These are phyloP conservation scores for Caenorhabditis parvicauda DNA, from an alignment of 2,888 invertebrate species.

Conservation along the genomic window DNA sequence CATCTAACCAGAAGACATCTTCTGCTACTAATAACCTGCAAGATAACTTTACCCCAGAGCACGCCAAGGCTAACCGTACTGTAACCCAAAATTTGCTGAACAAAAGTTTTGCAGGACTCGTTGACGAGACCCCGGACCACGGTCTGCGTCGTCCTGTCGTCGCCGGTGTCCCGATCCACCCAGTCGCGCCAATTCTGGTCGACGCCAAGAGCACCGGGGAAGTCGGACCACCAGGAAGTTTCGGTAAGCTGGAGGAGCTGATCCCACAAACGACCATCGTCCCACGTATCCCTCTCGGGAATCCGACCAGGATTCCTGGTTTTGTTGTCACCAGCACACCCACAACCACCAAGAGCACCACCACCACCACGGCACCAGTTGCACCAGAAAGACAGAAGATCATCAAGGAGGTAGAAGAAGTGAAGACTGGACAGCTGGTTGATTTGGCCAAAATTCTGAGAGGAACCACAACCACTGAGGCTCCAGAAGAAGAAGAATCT, in stretches of 20 bases:
- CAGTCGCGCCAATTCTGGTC: constrained; percentile 25
- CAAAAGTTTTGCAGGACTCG: too few species aligned
- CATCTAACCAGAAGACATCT: too few species aligned
- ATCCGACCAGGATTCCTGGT: constrained; percentile 17
- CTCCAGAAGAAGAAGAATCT: constrained; percentile 6
- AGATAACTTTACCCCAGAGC: too few species aligned
- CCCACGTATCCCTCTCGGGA: constrained; percentile 14
- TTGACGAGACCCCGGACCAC: constrained; percentile 3
- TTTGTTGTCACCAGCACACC: constrained; percentile 19
- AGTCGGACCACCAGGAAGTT: constrained; percentile 8
- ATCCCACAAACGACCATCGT: constrained; percentile 24
- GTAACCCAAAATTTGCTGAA: too few species aligned
- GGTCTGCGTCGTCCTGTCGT: constrained; percentile 8
- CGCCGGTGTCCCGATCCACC: constrained; percentile 23
- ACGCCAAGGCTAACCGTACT: too few species aligned
- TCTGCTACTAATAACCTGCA: too few species aligned
- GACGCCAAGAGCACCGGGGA: too few species aligned
- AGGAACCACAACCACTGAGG: constrained; percentile 7
- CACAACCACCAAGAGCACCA: constrained; percentile 4
- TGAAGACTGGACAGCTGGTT: constrained; percentile 9
- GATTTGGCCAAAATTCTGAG: constrained; percentile 14
- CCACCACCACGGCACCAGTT: not conserved
- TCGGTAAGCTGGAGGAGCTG: constrained; percentile 8
- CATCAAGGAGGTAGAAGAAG: constrained; percentile 19
- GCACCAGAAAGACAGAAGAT: constrained; percentile 2